Evolutionary conservation across 2,888 invertebrate species (phyloP).

Genomic region (Chydorus sphaericus): DNA sequence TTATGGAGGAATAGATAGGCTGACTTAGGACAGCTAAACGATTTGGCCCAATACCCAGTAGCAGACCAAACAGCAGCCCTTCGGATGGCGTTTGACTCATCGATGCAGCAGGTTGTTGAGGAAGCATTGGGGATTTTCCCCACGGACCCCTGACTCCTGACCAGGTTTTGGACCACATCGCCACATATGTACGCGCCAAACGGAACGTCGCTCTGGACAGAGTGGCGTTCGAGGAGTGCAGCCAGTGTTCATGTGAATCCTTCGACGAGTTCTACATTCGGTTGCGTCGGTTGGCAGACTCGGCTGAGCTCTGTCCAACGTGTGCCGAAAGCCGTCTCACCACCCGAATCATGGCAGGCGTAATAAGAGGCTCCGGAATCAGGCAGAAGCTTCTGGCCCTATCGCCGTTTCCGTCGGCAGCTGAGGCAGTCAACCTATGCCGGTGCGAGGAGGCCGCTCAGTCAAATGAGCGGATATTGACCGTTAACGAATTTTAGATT

Average conservation of each 20-base stretch:
- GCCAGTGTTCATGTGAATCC: not conserved
- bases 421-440: not conserved
- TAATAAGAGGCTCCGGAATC: no score
- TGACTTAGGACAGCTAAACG: not conserved
- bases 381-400: not conserved
- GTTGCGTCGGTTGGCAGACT: not conserved
- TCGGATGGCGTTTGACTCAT: not conserved
- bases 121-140: not conserved
- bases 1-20: not conserved
- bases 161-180: not conserved
- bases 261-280: not conserved
- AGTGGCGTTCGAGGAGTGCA: not conserved
- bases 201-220: not conserved
- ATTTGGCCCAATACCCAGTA: not conserved
- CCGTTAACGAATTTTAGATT: no score
- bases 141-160: not conserved
- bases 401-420: not conserved
- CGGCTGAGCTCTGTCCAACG: not conserved
- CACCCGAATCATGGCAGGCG: not conserved
- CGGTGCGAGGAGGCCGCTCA: not conserved
- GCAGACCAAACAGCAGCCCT: not conserved
- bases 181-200: not conserved
- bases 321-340: not conserved
- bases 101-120: not conserved
- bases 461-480: not conserved